Evolutionary conservation across 2,113 vertebrate genomes (phyloP).

Genomic region (Prietella phreatophila): DNA sequence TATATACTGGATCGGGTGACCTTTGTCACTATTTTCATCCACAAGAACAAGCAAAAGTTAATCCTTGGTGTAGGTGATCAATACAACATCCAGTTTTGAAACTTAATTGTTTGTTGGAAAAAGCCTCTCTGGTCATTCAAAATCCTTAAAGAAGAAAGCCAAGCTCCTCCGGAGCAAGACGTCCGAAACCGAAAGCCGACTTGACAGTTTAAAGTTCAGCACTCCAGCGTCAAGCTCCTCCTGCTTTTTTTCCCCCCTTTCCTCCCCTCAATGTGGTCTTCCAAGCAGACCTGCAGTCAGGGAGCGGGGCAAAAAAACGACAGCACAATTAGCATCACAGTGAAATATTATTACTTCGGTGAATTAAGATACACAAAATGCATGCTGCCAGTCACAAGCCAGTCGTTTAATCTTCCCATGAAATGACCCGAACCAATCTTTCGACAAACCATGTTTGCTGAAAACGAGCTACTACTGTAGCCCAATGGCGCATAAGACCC

Average conservation of each 20-base stretch:
- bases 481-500: neutral
- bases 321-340: neutral
- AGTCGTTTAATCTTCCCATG: neutral
- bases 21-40: neutral
- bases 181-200: constrained; percentile 8
- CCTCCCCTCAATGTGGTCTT: neutral
- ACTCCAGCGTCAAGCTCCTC: neutral
- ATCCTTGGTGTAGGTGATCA: constrained; percentile 2
- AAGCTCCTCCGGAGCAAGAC: neutral
- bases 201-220: neutral
- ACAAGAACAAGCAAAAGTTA: constrained; percentile 1
- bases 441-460: neutral
- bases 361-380: neutral
- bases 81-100: constrained; percentile 6
- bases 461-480: neutral
- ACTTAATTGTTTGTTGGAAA: neutral
- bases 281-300: neutral
- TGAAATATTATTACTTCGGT: neutral
- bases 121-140: neutral
- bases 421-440: neutral
- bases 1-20: neutral
- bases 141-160: neutral
- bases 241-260: neutral
- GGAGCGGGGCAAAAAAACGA: neutral
- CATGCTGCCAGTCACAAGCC: neutral